phyloP scores from a whole-genome alignment of 1,140 invertebrate species.

The Pararge aegeria region DNA sequence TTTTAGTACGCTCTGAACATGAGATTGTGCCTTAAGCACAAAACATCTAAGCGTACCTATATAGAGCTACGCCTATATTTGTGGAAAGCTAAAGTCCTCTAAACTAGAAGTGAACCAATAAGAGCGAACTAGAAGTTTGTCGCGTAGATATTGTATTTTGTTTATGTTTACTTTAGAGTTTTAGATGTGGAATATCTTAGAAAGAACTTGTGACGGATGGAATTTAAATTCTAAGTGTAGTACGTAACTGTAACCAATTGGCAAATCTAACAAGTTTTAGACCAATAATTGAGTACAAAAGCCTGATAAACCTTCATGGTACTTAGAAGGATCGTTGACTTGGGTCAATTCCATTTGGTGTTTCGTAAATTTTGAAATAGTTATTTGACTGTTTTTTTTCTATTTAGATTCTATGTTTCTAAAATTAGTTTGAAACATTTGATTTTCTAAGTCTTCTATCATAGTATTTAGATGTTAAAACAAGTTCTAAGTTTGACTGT shows the following conservation, averaged over 20 bases:
- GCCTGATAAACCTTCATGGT: slow-evolving; percentile 3
- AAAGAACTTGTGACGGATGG: too few species aligned
- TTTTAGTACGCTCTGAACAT: background rate
- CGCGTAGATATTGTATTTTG: background rate
- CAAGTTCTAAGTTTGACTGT: background rate
- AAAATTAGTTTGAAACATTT: background rate
- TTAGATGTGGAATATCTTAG: too few species aligned
- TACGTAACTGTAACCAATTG: background rate
- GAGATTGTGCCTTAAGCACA: too few species aligned
- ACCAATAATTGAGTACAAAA: background rate
- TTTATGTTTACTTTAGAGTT: too few species aligned
- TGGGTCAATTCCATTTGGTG: background rate
- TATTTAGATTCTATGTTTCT: slow-evolving; percentile 1
- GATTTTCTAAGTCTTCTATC: background rate
- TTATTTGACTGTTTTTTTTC: slow-evolving; percentile 20
- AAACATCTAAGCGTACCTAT: too few species aligned
- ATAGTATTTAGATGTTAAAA: background rate
- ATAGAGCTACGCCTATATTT: too few species aligned
- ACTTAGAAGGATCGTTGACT: slow-evolving; percentile 13
- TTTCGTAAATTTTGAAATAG: background rate
- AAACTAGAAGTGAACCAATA: background rate
- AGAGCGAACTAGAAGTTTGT: background rate
- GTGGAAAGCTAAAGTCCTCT: too few species aligned
- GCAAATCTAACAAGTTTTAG: background rate
- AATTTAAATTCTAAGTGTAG: background rate